Evolutionary conservation across 2,113 vertebrate genomes (phyloP).

Genomic region (Pipa parva): DNA sequence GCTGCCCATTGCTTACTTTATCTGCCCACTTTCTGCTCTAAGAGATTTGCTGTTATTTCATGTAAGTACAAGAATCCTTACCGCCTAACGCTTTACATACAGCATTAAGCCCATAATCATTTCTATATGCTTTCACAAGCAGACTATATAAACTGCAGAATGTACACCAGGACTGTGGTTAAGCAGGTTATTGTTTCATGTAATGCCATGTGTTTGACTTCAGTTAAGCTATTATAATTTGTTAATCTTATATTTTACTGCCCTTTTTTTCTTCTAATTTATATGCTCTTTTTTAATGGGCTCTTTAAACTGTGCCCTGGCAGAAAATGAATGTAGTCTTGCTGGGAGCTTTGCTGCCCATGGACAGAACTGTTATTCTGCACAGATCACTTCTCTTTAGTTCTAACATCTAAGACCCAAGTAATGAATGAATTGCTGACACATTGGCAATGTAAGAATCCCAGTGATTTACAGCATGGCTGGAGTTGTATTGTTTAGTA

Average conservation of each 20-base stretch:
- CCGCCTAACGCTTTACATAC: conserved; percentile 33
- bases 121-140: conserved; percentile 36
- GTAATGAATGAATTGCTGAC: conserved; percentile 21
- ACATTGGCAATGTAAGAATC: conserved; percentile 26
- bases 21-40: conserved; percentile 32
- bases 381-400: conserved; percentile 26
- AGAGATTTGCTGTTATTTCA: conserved; percentile 26
- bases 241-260: conserved; percentile 41
- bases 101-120: conserved; percentile 41
- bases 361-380: conserved; percentile 15
- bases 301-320: conserved; percentile 36
- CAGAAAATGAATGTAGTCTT: conserved; percentile 37
- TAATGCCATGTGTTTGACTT: conserved; percentile 37
- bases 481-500: conserved; percentile 31
- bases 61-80: conserved; percentile 22
- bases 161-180: conserved; percentile 18
- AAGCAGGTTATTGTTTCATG: conserved; percentile 39
- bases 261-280: conserved; percentile 38
- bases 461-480: conserved; percentile 16
- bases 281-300: conserved; percentile 35
- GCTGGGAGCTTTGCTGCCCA: conserved; percentile 30
- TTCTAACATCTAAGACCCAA: conserved; percentile 24
- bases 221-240: conserved; percentile 41
- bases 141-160: conserved; percentile 26
- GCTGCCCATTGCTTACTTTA: conserved; percentile 38